Evolutionary conservation across 2,888 invertebrate genomes (phyloP).

Genomic region (Syritta pipiens): DNA sequence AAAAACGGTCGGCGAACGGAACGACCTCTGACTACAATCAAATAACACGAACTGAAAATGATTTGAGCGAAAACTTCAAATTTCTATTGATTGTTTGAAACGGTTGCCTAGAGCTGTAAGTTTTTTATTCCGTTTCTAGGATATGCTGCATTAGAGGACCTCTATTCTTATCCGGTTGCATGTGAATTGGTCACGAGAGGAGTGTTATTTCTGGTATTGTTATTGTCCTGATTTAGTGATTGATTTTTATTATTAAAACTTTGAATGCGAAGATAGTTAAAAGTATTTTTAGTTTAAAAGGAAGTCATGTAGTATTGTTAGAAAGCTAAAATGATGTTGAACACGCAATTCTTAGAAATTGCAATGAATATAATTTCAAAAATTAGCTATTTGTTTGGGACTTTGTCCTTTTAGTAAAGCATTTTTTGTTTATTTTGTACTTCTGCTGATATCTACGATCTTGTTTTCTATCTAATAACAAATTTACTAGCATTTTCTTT

Average conservation of each 20-base stretch:
- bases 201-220: slow-evolving; percentile 12
- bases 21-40: slow-evolving; percentile 1
- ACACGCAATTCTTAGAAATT: no score
- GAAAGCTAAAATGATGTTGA: no score
- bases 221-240: background rate
- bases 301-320: no score
- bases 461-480: no score
- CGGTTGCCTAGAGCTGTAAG: slow-evolving; percentile 59
- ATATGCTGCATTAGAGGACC: slow-evolving; percentile 25
- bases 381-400: no score
- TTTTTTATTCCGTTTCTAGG: slow-evolving; percentile 43
- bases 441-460: no score
- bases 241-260: background rate
- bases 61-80: slow-evolving; percentile 3
- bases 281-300: background rate
- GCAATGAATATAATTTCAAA: no score
- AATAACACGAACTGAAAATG: slow-evolving; percentile 1
- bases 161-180: background rate
- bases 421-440: no score
- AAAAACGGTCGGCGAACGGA: slow-evolving; percentile 33
- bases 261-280: background rate
- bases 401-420: no score
- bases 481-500: no score
- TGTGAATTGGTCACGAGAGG: slow-evolving; percentile 10
- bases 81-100: slow-evolving; percentile 54